Base-by-base conservation (phyloP, 2,888 invertebrate genomes). In the Anarsia innoxiella region DNA sequence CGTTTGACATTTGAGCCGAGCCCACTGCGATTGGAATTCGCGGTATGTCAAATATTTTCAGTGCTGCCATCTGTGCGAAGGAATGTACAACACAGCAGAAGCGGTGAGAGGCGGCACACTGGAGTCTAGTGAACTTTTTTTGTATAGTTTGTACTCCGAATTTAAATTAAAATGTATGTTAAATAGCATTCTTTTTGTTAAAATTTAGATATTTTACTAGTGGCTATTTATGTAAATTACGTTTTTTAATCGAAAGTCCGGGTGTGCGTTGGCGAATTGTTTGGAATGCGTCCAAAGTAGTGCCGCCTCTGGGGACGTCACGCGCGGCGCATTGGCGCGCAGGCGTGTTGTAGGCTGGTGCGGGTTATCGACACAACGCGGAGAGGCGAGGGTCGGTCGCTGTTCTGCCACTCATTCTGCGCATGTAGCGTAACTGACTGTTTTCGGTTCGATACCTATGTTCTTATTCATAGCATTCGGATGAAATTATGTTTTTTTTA, bases 1-100 rank as follows among this genome's bases (percentile, higher is more conserved):
- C 87, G 88, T 89, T 89, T 89, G 88, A 89, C 89, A 89, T 89
- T 89, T 89, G 87, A 87, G 88, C 88, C 88, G 88, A 88, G 88
- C 88, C 88, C 88, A 88, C 87, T 80, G 85, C 86, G 78, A 72
- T 77, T 64, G 88, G 89, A 86, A 89, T 89, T 85, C 73, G 59
- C 59, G 87, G 89, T 87, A 89, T 89, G 87, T 86, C 84, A 89
- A 88, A 87, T 88, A 89, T 88, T 88, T 82, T 86, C 86, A 86
- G 86, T 86, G 84, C 84, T 83, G 87, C 85, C 88, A 87, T 83
- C 88, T 88, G 64, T 75, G 70, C 74, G 69, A 63, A 68, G 86
- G 86, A 82, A 83, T 86, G 60, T 66, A 51, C 71, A 79, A 54
- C 41, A 23, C 29, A 35, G 39, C 45, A 63, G 64, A 66, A 77